phyloP scores from a whole-genome alignment of 2,113 vertebrate genomes.

The Zingel zingel region DNA sequence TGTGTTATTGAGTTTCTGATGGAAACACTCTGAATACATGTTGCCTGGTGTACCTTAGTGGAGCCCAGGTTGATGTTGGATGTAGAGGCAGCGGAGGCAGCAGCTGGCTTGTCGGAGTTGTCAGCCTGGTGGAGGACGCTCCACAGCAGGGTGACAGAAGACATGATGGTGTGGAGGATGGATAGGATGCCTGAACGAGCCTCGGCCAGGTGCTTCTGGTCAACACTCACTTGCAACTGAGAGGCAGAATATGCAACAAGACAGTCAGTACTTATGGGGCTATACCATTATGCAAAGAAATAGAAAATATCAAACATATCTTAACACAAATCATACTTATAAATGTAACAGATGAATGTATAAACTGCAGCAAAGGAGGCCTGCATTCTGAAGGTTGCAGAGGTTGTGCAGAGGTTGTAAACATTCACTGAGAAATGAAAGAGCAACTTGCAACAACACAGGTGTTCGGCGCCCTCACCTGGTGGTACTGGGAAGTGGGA shows the following conservation, averaged over 20 bases:
- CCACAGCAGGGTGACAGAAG: constrained; percentile 96
- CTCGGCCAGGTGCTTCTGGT: constrained; percentile 96
- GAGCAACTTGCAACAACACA: background rate
- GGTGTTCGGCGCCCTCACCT: constrained; percentile 86
- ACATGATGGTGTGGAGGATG: constrained; percentile 98
- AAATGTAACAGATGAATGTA: background rate
- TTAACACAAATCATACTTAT: background rate
- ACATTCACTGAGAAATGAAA: background rate
- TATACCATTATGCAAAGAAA: background rate
- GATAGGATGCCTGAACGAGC: constrained; percentile 96
- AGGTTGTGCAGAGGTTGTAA: background rate
- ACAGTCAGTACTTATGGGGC: background rate
- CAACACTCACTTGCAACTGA: constrained; percentile 93
- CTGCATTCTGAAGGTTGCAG: too few species aligned
- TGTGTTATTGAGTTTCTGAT: background rate
- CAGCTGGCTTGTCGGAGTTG: constrained; percentile 89
- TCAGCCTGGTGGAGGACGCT: constrained; percentile 94
- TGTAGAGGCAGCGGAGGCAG: constrained; percentile 89
- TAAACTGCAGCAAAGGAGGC: background rate
- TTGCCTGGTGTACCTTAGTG: constrained; percentile 88
- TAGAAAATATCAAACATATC: background rate
- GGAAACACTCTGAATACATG: too few species aligned
- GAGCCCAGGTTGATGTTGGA: constrained; percentile 98
- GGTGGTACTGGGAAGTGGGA: constrained; percentile 95
- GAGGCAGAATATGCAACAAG: background rate